A percentile compares a stretch with the other conserved stretches of the same genome.
phyloP scores from a whole-genome alignment of 2,797 vertebrate genomes.

The Darevskia nairensis region DNA sequence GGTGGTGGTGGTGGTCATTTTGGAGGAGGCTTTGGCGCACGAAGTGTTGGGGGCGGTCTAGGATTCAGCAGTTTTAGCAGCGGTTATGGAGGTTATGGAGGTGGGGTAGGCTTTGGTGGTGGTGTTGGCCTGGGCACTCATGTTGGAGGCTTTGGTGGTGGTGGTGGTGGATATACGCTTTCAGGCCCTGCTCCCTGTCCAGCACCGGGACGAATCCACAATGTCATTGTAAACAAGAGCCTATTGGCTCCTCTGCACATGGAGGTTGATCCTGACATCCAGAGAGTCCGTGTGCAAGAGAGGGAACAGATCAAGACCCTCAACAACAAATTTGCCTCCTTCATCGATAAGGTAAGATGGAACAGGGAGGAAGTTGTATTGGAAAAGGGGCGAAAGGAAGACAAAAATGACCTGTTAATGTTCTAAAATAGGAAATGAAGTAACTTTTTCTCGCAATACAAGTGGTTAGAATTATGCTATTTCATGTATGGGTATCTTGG shows the following conservation, averaged over 20 bases:
- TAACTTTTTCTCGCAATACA: background rate
- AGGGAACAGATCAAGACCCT: constrained; percentile 88
- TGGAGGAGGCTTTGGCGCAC: constrained; percentile 18
- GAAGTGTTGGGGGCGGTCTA: constrained; percentile 15
- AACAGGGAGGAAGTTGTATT: background rate
- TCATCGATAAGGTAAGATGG: constrained; percentile 87
- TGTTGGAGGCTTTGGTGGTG: constrained; percentile 5
- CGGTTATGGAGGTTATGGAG: constrained; percentile 72
- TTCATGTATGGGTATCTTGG: background rate
- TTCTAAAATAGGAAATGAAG: background rate
- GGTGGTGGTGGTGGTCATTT: constrained; percentile 67
- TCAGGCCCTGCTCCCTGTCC: constrained; percentile 19
- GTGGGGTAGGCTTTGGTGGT: constrained; percentile 15
- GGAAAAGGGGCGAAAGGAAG: background rate
- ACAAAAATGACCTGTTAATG: background rate
- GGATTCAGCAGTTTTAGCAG: constrained; percentile 35
- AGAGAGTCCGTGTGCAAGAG: constrained; percentile 82
- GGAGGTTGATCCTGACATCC: constrained; percentile 85
- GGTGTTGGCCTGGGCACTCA: constrained; percentile 37
- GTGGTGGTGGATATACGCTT: constrained; percentile 15
- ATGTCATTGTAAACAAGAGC: constrained; percentile 80
- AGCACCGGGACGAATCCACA: constrained; percentile 62
- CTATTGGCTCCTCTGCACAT: constrained; percentile 80
- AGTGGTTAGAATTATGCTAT: background rate
- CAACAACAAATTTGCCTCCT: constrained; percentile 83